Percentiles rank a stretch among this genome's conserved stretches.
phyloP scores from a whole-genome alignment of 2,113 vertebrate genomes.

The Platysternon megacephalum region DNA sequence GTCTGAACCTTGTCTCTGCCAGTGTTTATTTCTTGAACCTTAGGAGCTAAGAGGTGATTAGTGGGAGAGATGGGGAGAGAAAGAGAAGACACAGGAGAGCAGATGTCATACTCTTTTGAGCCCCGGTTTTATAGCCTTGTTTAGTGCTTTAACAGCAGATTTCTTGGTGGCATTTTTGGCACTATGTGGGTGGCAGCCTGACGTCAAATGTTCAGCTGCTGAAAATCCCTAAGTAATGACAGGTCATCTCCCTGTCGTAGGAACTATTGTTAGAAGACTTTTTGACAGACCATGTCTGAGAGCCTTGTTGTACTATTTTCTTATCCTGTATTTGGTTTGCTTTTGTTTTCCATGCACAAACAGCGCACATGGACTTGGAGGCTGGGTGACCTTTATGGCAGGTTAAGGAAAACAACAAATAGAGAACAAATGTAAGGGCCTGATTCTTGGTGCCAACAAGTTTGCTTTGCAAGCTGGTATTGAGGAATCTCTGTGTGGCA shows the following conservation, averaged over 20 bases:
- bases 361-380: neutral
- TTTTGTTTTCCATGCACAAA: neutral
- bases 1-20: conserved; percentile 25
- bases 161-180: conserved; percentile 56
- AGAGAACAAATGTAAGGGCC: fast-evolving
- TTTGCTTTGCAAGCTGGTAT: neutral
- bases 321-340: neutral
- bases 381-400: neutral
- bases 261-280: neutral
- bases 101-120: conserved; percentile 52
- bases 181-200: conserved; percentile 72
- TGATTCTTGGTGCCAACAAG: neutral
- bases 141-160: neutral
- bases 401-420: neutral
- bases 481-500: fast-evolving
- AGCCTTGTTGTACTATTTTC: neutral
- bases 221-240: conserved; percentile 57
- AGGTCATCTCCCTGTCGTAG: conserved; percentile 46
- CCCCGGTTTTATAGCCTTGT: conserved; percentile 15
- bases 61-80: conserved; percentile 42
- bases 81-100: conserved; percentile 35
- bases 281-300: neutral
- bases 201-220: conserved; percentile 67
- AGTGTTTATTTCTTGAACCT: conserved; percentile 74
- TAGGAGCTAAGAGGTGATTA: conserved; percentile 72